Evolutionary conservation across 1,140 invertebrate genomes (phyloP).

Genomic region (Himalopsyche phryganea): DNA sequence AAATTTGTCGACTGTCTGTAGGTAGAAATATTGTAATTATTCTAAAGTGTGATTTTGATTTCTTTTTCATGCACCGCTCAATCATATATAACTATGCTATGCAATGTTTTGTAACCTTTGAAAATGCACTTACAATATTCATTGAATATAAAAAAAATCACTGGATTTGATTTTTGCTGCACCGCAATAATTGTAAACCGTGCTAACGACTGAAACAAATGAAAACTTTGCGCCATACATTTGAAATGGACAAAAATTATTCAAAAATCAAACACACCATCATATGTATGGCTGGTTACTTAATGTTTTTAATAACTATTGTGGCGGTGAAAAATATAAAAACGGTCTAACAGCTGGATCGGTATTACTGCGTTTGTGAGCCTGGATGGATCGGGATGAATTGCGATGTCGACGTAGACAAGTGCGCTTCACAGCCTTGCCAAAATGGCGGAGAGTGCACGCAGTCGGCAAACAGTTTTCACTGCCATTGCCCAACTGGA

Average conservation of each 20-base stretch:
- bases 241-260: neutral
- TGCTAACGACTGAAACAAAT: too few relatives aligned
- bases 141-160: constrained; percentile 19
- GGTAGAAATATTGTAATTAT: too few relatives aligned
- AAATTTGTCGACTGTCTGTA: too few relatives aligned
- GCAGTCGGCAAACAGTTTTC: constrained; percentile 57
- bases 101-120: neutral
- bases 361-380: constrained; percentile 72
- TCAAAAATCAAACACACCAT: neutral
- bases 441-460: constrained; percentile 64
- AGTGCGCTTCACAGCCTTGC: constrained; percentile 56
- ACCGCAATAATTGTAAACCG: neutral
- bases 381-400: constrained; percentile 65
- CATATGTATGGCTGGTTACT: neutral
- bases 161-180: constrained; percentile 24
- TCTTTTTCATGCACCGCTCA: constrained; percentile 32
- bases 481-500: constrained; percentile 67
- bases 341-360: constrained; percentile 43
- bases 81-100: constrained; percentile 4
- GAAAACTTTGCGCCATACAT: too few relatives aligned
- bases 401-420: constrained; percentile 57
- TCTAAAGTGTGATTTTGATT: constrained; percentile 21
- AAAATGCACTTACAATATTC: constrained; percentile 18
- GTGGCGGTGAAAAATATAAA: too few relatives aligned
- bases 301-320: neutral